Conservation (phyloP, 2,888 invertebrate genomes). For the Drosophila engyochracea region DNA sequence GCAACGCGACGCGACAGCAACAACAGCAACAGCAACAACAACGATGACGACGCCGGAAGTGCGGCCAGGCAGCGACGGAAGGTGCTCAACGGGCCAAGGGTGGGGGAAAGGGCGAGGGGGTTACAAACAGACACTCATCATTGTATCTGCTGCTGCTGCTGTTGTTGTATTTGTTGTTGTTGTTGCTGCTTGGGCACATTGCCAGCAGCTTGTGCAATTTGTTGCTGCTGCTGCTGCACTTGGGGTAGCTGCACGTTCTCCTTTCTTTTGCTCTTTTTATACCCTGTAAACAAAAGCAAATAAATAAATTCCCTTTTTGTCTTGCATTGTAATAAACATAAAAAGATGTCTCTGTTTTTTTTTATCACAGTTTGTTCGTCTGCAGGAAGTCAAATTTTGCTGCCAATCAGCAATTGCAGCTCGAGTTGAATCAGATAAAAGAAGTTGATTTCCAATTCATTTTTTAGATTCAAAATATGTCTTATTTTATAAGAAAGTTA, state of each 20-base stretch:
- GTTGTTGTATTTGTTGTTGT: slow-evolving; percentile 9
- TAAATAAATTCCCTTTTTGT: not conserved
- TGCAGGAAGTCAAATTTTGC: not conserved
- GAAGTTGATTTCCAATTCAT: not conserved
- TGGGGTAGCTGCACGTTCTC: slow-evolving; percentile 21
- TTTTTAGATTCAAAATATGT: not conserved
- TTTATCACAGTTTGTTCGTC: not conserved
- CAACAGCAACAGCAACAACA: slow-evolving; percentile 1
- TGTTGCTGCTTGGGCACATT: slow-evolving; percentile 51
- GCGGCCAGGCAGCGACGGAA: slow-evolving; percentile 52
- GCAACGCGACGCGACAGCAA: slow-evolving; percentile 37
- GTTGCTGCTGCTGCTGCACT: slow-evolving; percentile 31
- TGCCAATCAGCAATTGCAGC: not conserved
- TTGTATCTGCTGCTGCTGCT: slow-evolving; percentile 21
- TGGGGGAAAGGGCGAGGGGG: slow-evolving; percentile 27
- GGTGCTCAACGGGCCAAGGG: slow-evolving; percentile 15
- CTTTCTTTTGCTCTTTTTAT: not conserved
- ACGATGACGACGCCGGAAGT: slow-evolving; percentile 68
- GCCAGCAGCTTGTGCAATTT: slow-evolving; percentile 57
- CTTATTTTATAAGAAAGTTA: not conserved
- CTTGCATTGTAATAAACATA: not conserved
- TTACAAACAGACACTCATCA: slow-evolving; percentile 45
- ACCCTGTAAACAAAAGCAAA: slow-evolving; percentile 5
- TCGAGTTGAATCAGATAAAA: not conserved
- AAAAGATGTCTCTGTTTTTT: not conserved